Percentiles rank a stretch among this genome's conserved stretches.
These are phyloP conservation scores for Entomobrya multifasciata DNA, from an alignment of 2,888 invertebrate genomes.

Conservation along the genomic window DNA sequence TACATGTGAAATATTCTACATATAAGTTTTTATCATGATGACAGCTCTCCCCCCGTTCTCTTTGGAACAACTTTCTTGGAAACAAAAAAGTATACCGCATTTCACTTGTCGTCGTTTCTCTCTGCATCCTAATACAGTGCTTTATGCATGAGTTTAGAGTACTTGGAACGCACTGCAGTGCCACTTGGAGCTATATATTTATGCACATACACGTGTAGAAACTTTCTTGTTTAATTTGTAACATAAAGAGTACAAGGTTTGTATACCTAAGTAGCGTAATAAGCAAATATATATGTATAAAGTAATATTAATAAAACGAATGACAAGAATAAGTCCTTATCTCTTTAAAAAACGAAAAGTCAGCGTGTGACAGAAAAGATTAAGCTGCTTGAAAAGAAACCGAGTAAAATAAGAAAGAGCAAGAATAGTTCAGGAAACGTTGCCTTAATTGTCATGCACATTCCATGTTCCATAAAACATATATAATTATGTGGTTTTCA, in stretches of 20 bases:
- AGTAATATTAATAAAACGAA: neutral
- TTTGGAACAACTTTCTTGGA: neutral
- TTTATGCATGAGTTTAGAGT: neutral
- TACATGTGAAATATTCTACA: slow-evolving; percentile 2
- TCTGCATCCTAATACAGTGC: slow-evolving; percentile 61
- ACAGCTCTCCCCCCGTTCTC: slow-evolving; percentile 17
- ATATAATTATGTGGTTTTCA: neutral
- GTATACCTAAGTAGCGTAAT: too few relatives aligned
- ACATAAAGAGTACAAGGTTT: neutral
- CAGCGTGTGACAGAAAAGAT: neutral
- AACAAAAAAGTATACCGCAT: slow-evolving; percentile 30
- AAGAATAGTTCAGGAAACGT: neutral
- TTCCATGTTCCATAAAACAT: slow-evolving; percentile 46
- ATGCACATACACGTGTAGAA: neutral
- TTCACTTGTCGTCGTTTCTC: slow-evolving; percentile 66
- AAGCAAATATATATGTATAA: neutral
- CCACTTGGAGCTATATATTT: neutral
- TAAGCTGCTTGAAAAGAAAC: neutral
- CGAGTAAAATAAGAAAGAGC: neutral
- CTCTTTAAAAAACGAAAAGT: neutral
- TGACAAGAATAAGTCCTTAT: neutral
- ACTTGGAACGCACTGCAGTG: neutral
- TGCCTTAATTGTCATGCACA: slow-evolving; percentile 50
- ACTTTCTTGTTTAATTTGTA: neutral
- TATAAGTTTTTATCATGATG: slow-evolving; percentile 44